Percentiles rank a stretch among this genome's conserved stretches.
Evolutionary conservation across 1,140 invertebrate genomes (phyloP).

Genomic region (Drosophila yakuba): DNA sequence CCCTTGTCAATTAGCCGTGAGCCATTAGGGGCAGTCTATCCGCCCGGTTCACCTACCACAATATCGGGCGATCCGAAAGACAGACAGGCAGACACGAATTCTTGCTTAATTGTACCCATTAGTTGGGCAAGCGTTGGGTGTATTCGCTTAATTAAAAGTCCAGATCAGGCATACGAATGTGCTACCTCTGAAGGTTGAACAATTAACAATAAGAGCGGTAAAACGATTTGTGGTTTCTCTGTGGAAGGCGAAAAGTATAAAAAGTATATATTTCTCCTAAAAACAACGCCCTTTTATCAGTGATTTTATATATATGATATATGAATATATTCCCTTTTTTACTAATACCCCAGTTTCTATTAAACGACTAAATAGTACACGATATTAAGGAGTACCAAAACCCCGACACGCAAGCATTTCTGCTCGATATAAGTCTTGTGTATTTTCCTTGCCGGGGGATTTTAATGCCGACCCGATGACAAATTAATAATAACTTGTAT

Average conservation of each 20-base stretch:
- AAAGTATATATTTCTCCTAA: background rate
- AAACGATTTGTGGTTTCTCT: background rate
- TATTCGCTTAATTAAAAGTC: background rate
- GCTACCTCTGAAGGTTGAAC: too few relatives aligned
- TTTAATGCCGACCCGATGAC: constrained; percentile 71
- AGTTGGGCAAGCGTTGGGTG: background rate
- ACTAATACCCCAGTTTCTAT: background rate
- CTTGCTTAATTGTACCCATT: constrained; percentile 58
- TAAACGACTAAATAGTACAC: background rate
- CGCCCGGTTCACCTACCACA: constrained; percentile 41
- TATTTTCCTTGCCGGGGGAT: constrained; percentile 30
- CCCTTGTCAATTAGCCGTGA: constrained; percentile 68
- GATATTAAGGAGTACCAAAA: background rate
- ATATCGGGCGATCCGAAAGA: constrained; percentile 14
- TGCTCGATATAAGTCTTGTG: constrained; percentile 30
- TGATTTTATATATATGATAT: too few relatives aligned
- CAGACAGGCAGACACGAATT: constrained; percentile 40
- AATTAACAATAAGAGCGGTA: too few relatives aligned
- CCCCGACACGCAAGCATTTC: background rate
- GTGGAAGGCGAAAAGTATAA: background rate
- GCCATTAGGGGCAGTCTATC: constrained; percentile 53
- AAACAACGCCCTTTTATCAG: too few relatives aligned
- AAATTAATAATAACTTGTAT: constrained; percentile 84
- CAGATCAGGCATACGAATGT: background rate
- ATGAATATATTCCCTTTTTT: too few relatives aligned